Conservation (phyloP, 2,113 vertebrate genomes). For the Desmodus rotundus region DNA sequence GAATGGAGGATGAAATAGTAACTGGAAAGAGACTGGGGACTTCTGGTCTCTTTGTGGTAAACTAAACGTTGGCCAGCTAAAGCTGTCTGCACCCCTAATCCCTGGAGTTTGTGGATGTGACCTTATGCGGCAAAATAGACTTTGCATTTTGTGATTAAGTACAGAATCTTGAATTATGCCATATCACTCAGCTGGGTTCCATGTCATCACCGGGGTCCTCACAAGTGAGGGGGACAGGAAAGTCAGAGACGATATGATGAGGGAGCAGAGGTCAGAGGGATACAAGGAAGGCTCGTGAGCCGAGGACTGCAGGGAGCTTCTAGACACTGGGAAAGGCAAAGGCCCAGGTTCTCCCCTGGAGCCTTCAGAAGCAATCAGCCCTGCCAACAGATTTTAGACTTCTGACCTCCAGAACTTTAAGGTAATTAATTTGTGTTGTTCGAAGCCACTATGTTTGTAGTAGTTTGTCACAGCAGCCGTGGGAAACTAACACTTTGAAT, state of each 20-base stretch:
- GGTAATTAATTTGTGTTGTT: neutral
- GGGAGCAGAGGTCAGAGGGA: neutral
- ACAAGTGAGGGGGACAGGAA: neutral
- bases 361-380: neutral
- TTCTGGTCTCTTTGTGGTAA: neutral
- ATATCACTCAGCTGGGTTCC: neutral
- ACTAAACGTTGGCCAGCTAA: neutral
- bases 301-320: neutral
- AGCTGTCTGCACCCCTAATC: neutral
- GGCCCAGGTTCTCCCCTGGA: neutral
- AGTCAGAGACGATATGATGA: neutral
- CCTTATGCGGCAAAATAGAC: neutral
- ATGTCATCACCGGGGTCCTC: neutral
- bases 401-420: neutral
- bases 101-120: neutral
- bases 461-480: neutral
- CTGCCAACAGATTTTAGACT: neutral
- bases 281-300: accelerated
- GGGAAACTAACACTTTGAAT: neutral
- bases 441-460: neutral
- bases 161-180: neutral
- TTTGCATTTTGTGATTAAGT: neutral
- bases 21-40: neutral
- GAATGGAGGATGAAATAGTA: neutral
- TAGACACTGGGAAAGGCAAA: neutral